Base-by-base conservation (phyloP, 2,797 vertebrate genomes). In the Amblyraja radiata region DNA sequence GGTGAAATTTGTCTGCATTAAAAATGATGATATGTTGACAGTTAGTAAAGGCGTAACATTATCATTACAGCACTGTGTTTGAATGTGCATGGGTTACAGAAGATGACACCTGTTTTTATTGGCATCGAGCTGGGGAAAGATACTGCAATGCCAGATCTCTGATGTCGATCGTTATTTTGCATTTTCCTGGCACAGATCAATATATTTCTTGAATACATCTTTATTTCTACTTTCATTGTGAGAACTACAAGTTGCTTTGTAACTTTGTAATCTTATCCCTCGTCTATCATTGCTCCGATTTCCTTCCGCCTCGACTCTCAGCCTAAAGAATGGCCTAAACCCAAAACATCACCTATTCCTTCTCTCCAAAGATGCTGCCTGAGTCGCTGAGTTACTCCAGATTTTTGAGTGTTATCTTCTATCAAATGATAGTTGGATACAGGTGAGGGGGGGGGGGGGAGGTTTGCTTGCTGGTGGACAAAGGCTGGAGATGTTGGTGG, bases 1-100 rank as follows among this genome's bases (percentile, higher is more conserved):
- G 61, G 14, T 88, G 61, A 88, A 88, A 36, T 65, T n/a, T 36
- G 25, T 25, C 54, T 84, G 58, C 84, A 32, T 63, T 65, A 65
- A 88, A 86, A 65, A 65, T 88, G n/a, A 32, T 88, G 84, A 65
- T 18, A 65, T 65, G 58, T 65, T 88, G 84, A 88, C 13, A 68
- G 84, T 54, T 18, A 68, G 7, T 10, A 36, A 36, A 10, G 16
- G 84, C 61, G 88, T 68, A 36, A 68, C 84, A 36, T 32, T 88
- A 18, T 36, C n/a, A 36, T 88, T 88, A 10, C 32, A 88, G 63
- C n/a, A 32, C 61, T 36, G 58, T 46, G 18, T 65, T 88, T 88
- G 88, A 32, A 68, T 88, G 68, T 88, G n/a, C 61, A 36, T 36
- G 63, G 61, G 61, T 65, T 88, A 18, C n/a, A 36, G n/a, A 88